Conservation (phyloP, 2,113 vertebrate genomes). For the Megatriorchis doriae region DNA sequence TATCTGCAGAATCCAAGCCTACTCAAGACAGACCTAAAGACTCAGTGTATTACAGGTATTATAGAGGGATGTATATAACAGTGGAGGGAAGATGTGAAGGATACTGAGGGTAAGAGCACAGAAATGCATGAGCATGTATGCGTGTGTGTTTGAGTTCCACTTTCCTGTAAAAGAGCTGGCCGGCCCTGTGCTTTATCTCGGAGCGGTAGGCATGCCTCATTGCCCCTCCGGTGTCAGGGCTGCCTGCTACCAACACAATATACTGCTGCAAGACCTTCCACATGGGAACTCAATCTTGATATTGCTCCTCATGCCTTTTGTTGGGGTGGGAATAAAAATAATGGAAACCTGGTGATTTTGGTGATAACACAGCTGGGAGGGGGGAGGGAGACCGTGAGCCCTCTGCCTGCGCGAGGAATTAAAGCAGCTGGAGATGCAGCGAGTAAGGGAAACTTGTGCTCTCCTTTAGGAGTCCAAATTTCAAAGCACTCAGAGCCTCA, state of each 20-base stretch:
- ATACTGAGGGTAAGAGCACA: background rate
- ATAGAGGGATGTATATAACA: too few species aligned
- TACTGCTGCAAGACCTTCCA: background rate
- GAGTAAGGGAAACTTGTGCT: background rate
- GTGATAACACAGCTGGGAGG: background rate
- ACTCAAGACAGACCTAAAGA: background rate
- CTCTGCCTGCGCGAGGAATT: background rate
- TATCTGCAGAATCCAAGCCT: background rate
- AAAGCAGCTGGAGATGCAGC: background rate
- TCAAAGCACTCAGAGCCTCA: background rate
- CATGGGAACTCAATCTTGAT: background rate
- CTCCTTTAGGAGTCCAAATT: background rate
- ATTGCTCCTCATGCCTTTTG: background rate
- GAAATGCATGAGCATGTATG: too few species aligned
- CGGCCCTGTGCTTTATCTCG: background rate
- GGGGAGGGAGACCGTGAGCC: background rate
- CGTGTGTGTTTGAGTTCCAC: background rate
- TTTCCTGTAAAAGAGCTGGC: background rate
- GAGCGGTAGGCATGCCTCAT: background rate
- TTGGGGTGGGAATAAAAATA: background rate
- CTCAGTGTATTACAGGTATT: background rate
- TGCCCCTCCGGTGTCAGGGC: background rate
- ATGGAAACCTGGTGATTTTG: background rate
- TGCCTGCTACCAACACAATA: accelerated
- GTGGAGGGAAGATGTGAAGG: background rate